Base-by-base conservation (phyloP, 2,888 invertebrate species). In the Cyrtodaria siliqua region DNA sequence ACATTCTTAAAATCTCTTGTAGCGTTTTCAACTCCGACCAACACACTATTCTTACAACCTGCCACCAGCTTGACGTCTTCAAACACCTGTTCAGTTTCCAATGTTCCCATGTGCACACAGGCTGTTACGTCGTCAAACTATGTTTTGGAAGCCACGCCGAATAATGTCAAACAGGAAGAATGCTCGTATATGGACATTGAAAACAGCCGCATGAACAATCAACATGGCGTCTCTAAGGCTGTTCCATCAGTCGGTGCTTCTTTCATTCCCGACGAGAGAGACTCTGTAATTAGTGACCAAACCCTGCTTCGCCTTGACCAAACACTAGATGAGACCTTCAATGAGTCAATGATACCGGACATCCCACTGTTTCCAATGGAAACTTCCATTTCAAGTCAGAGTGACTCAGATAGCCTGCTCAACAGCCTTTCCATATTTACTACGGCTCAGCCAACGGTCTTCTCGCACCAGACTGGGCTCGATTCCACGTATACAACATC, bases 241-340 rank as follows among this genome's bases (percentile, higher is more conserved):
- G 12, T 12, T 8, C 12, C 33, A 8, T 12, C 33, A 12, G 33
- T 8, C 12, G 33, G 33, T 33, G 33, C 33, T 14, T 40, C 47
- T n/a, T 72, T 78, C 47, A 38, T 78, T 20, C 72, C 72, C 8
- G 27, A 66, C 2, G 42, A 61, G 29, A 24, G 50, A 12, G 59
- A 68, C n/a, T 64, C 62, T 6, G 24, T 72, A 23, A 78, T 72
- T n/a, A 47, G 60, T 20, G 69, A 64, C 50, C 50, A 63, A 18
- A 49, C 69, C n/a, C 16, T 69, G 0, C 29, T 68, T 4, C 33
- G 24, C 1, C 42, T 18, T 1, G 44, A 52, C 27, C 57, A 62
- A 33, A 18, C 60, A 1, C 8, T 63, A 4, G 16, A 38, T n/a
- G 40, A 42, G 44, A 4, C 57, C 9, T 16, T 38, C 2, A 29